Conservation (phyloP, 2,888 invertebrate genomes). For the Rotaria socialis region DNA sequence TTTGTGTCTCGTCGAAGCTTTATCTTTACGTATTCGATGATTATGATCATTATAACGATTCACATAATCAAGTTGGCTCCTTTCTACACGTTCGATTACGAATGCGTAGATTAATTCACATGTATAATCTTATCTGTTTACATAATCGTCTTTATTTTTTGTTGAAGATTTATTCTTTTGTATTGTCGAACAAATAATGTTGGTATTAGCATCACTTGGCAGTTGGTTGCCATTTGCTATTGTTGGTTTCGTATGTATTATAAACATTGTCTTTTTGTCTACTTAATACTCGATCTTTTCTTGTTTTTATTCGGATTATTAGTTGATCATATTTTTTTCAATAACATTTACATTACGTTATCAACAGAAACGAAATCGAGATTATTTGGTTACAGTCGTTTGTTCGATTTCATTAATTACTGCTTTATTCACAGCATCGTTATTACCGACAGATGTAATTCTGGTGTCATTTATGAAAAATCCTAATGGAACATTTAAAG, state of each 20-base stretch:
- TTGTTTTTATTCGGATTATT: neutral
- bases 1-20: neutral
- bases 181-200: neutral
- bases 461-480: constrained; percentile 60
- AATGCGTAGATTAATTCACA: neutral
- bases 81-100: too few relatives aligned
- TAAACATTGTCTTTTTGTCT: neutral
- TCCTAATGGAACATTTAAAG: constrained; percentile 57
- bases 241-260: neutral
- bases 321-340: neutral
- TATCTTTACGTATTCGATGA: neutral
- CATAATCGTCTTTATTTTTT: constrained; percentile 1
- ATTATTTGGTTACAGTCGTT: neutral
- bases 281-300: neutral
- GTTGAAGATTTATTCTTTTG: neutral
- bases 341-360: neutral
- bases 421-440: constrained; percentile 54
- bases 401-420: constrained; percentile 50
- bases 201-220: neutral
- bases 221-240: constrained; percentile 35
- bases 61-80: too few relatives aligned
- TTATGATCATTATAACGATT: neutral
- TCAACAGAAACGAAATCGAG: constrained; percentile 3
- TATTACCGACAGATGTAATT: constrained; percentile 59
- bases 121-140: neutral